Base-by-base conservation (phyloP, 1,140 invertebrate species). In the Drosophila setifemur region DNA sequence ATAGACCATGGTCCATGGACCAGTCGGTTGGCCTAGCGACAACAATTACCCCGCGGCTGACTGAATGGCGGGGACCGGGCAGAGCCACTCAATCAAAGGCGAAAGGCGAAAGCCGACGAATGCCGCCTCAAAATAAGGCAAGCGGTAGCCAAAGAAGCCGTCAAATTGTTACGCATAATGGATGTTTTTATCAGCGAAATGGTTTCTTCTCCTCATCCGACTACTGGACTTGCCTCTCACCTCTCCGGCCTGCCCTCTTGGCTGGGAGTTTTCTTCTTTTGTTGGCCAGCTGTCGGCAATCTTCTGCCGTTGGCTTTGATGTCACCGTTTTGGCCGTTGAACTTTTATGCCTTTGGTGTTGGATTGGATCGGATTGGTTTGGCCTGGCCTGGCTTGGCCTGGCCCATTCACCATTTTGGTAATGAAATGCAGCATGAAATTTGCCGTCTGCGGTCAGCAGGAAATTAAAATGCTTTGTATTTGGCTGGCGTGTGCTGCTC, bases 91-190 rank as follows among this genome's bases (percentile, higher is more conserved):
- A 86, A 86, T 86, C 81, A 86, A 86, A 86, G 81, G 75, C 71
- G 39, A 81, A 83, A 60, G 47, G 63, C 49, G 58, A 37, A 40
- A 8, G 49, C 48, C 33, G 31, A 21, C 57, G 68, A 39, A 26
- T 7, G 53, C 50, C 47, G 29, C 31, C 37, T 66, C 61, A 69
- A 74, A 48, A 31, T 31, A 19, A 21, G 25, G 37, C 49, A 42
- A 42, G 40, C 57, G 57, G 81, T 86, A 86, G 81, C 81, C 81
- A 81, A 86, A 86, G 81, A 79, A 86, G 81, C 81, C 81, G 81
- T 86, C 81, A 86, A 86, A 86, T 86, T 86, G 81, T 86, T 86
- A 86, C 81, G 72, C 81, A 86, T 86, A 86, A 86, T 86, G 81
- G 81, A 86, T 86, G 75, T 86, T 86, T 86, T 86, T 86, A 86